These are phyloP conservation scores for Trachymyrmex cornetzi DNA, from an alignment of 1,140 invertebrate genomes.

Conservation along the genomic window DNA sequence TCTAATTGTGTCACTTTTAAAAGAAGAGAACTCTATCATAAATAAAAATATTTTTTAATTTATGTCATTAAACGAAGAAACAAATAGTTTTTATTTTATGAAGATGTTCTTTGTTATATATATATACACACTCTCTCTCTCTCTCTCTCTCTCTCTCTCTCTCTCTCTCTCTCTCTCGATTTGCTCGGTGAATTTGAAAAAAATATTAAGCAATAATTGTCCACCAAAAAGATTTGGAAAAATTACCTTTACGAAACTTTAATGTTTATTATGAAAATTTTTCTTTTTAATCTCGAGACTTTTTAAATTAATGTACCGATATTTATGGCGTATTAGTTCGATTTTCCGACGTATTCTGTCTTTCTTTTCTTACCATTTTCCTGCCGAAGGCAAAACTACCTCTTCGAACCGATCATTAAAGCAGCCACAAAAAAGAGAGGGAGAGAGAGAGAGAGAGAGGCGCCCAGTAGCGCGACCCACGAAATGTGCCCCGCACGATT, in stretches of 20 bases:
- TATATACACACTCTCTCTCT: no score
- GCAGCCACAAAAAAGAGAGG: conserved; percentile 43
- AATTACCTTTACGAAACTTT: not conserved
- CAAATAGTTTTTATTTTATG: not conserved
- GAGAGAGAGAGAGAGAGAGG: conserved; percentile 17
- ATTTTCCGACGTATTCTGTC: conserved; percentile 17
- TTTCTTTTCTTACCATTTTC: conserved; percentile 68
- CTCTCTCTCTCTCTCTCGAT: no score
- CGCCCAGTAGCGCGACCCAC: conserved; percentile 62
- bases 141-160: no score
- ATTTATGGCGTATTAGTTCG: not conserved
- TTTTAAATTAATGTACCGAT: conserved; percentile 20
- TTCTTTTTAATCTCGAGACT: not conserved
- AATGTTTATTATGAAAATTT: not conserved
- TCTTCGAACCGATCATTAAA: conserved; percentile 58
- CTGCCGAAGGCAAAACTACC: conserved; percentile 57
- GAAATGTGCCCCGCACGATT: conserved; percentile 78
- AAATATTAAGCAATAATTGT: not conserved
- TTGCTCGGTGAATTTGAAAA: not conserved
- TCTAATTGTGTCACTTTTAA: no score
- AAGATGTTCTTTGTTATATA: not conserved
- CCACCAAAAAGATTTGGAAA: not conserved
- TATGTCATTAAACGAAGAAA: not conserved
- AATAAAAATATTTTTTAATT: not conserved
- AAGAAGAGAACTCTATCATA: not conserved